phyloP scores from a whole-genome alignment of 1,140 invertebrate species.

The roundworm (Caenorhabditis elegans) region WBcel235 BX284604.4:7703501-7704000 shows the following conservation, averaged over 20 bases:
- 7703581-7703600: too few species aligned
- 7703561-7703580: too few species aligned
- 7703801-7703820: neutral
- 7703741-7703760: neutral
- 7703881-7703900: neutral
- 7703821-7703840: too few species aligned
- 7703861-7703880: too few species aligned
- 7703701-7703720: neutral
- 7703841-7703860: neutral
- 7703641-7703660: too few species aligned
- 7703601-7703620: too few species aligned
- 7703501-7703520: too few species aligned
- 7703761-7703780: neutral
- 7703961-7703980: neutral
- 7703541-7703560: too few species aligned
- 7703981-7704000: neutral
- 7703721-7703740: neutral
- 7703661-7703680: slow-evolving; percentile 3
- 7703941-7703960: neutral
- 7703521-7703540: too few species aligned
- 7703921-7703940: neutral
- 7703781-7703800: too few species aligned
- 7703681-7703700: neutral
- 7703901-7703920: neutral
- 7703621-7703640: too few species aligned